Base-by-base conservation (phyloP, 2,113 vertebrate species). In the Phalacrocorax brasilianus region DNA sequence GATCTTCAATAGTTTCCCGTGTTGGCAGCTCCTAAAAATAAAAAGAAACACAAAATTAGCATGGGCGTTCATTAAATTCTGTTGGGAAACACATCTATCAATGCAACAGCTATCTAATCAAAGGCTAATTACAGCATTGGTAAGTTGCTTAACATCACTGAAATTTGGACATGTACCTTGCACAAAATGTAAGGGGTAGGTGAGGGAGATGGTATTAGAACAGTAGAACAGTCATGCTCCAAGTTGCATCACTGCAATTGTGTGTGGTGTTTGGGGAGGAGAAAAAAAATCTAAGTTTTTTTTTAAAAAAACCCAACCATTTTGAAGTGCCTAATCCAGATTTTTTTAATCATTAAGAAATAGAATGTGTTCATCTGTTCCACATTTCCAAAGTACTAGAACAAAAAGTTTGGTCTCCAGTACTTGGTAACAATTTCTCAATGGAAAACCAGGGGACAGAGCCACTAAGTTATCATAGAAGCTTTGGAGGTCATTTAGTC, bases 1-100 rank as follows among this genome's bases (percentile, higher is more conserved):
- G 97, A 95, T 98, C 98, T 80, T 98, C 98, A 82, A 96, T 97
- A 11, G 98, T 98, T 79, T 98, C 98, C 85, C 94, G 97, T 8
- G 90, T 97, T 35, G 98, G 92, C 73, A 98, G 78, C 28, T 98
- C 98, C 98, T 98, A 96, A 82, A 95, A 96, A 91, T 4, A 33
- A 61, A 93, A 92, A 58, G 12, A 66, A 90, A 45, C 19, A 40
- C 38, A 83, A 82, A 67, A 91, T 91, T 49, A 94, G 12, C n/a
- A 53, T 6, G 12, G 35, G 8, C 42, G 68, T 63, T 49, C 61
- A 85, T 82, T 88, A 85, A 65, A 85, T 50, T 72, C 8, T 72
- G 14, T 33, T 79, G 49, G 42, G 70, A 95, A 68, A 88, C 9
- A 1, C 3, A 86, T 22, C 42, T 89, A 84, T 72, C 42, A 93